Evolutionary conservation across 2,113 vertebrate species (phyloP).

Genomic region (Eudorcas thomsonii): DNA sequence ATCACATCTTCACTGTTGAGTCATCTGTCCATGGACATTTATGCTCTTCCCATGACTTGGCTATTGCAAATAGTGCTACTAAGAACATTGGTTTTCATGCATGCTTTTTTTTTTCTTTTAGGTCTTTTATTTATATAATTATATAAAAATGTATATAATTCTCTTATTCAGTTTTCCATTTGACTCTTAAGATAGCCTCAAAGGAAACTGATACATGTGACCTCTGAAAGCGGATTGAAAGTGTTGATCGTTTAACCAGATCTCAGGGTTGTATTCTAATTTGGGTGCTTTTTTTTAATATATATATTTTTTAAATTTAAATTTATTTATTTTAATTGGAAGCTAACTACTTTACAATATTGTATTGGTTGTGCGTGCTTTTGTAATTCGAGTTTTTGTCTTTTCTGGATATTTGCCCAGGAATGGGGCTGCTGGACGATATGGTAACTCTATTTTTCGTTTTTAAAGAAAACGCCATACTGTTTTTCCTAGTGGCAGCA

Average conservation of each 20-base stretch:
- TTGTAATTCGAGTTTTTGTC: background rate
- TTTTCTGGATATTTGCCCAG: background rate
- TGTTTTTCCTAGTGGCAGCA: background rate
- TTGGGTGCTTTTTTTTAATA: no score
- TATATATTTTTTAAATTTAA: no score
- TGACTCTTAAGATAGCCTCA: no score
- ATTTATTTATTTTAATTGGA: no score
- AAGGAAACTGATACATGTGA: no score
- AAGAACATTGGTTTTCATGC: background rate
- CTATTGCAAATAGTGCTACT: background rate
- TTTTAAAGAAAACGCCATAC: background rate
- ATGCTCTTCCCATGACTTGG: background rate
- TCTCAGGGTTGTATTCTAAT: no score
- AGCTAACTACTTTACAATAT: no score
- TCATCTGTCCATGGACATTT: background rate
- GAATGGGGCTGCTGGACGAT: background rate
- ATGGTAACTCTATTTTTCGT: background rate
- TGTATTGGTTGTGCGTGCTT: background rate
- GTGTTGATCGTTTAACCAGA: no score
- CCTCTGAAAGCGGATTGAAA: no score
- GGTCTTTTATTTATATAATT: no score
- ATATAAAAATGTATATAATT: no score
- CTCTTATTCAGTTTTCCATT: no score
- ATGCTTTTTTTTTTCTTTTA: background rate
- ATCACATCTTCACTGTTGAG: background rate